Conservation (phyloP, 2,797 vertebrate genomes). For the Erpetoichthys calabaricus region DNA sequence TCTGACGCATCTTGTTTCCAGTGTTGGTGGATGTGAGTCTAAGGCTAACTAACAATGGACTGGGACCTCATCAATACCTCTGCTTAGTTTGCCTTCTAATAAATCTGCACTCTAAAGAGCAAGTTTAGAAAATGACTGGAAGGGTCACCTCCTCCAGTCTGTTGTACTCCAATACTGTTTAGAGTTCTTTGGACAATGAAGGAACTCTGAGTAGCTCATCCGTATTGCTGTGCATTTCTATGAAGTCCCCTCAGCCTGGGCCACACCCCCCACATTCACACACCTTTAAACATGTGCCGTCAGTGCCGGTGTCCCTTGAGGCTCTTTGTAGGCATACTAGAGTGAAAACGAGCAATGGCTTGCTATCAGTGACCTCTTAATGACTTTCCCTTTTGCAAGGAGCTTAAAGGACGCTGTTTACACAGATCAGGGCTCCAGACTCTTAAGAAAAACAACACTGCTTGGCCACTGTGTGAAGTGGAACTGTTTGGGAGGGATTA, state of each 20-base stretch:
- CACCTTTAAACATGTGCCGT: constrained; percentile 29
- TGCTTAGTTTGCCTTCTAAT: no score
- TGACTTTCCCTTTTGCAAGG: constrained; percentile 32
- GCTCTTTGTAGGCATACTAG: no score
- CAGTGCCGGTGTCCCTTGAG: constrained; percentile 2
- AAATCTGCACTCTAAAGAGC: no score
- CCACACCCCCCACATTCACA: constrained; percentile 28
- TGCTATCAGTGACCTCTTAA: constrained; percentile 44
- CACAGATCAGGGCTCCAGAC: constrained; percentile 50
- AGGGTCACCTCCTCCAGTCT: no score
- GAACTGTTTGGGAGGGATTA: constrained; percentile 33
- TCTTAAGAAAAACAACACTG: constrained; percentile 49
- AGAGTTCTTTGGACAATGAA: no score
- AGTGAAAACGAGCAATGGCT: background rate
- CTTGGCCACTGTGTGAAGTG: constrained; percentile 24
- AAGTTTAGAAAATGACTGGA: no score
- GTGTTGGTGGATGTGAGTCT: no score
- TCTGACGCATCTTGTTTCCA: no score
- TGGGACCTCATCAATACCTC: no score
- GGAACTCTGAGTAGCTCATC: background rate
- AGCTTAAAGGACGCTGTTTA: constrained; percentile 45
- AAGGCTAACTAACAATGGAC: no score
- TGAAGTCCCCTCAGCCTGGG: background rate
- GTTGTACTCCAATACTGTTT: no score
- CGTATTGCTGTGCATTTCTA: constrained; percentile 25